Evolutionary conservation across 2,888 invertebrate species (phyloP).

Genomic region (Spisula solida): DNA sequence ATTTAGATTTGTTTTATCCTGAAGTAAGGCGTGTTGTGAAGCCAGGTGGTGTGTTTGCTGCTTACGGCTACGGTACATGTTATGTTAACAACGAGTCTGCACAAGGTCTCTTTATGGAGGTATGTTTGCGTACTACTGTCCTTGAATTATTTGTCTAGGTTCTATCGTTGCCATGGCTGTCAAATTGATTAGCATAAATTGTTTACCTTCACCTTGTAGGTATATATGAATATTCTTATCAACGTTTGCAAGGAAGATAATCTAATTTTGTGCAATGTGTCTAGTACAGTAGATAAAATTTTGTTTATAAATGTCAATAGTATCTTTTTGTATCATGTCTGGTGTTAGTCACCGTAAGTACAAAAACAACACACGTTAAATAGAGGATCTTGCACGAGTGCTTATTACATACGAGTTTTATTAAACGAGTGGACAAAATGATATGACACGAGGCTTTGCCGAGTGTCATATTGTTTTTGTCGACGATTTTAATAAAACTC

Average conservation of each 20-base stretch:
- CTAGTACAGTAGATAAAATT: too few species aligned
- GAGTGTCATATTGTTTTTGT: too few species aligned
- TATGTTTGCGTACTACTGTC: slow-evolving; percentile 25
- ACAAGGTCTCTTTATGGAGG: slow-evolving; percentile 57
- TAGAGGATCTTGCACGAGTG: too few species aligned
- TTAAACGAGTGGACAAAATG: too few species aligned
- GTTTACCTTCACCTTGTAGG: neutral
- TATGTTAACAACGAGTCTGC: slow-evolving; percentile 70
- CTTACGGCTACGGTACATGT: slow-evolving; percentile 79
- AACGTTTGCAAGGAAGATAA: too few species aligned
- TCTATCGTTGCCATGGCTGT: neutral
- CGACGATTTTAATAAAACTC: too few species aligned
- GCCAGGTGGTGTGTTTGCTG: slow-evolving; percentile 87
- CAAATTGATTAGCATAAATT: neutral
- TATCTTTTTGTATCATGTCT: neutral
- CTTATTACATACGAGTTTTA: too few species aligned
- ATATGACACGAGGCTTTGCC: too few species aligned
- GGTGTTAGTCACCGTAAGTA: neutral
- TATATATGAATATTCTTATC: too few species aligned
- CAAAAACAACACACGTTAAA: too few species aligned
- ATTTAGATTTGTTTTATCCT: slow-evolving; percentile 87
- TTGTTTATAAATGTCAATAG: too few species aligned
- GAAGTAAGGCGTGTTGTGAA: slow-evolving; percentile 88
- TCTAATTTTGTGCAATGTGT: too few species aligned
- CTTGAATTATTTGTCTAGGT: neutral